Conservation (phyloP, 1,140 invertebrate genomes). For the Argopecten irradians region DNA sequence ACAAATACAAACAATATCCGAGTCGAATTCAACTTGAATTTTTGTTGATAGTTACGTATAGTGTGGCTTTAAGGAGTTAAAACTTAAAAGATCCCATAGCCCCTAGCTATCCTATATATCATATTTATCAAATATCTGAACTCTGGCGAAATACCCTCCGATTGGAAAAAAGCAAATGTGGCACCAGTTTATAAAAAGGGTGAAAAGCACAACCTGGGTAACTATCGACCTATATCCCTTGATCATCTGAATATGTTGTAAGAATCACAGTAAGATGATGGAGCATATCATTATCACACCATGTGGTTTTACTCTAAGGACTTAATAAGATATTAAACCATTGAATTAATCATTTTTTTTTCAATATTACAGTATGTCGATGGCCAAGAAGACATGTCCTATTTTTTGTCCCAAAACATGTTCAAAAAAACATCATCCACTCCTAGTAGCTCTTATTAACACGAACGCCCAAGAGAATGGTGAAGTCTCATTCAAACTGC, state of each 20-base stretch:
- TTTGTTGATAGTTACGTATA: too few species aligned
- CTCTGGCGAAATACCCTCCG: not conserved
- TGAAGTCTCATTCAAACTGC: not conserved
- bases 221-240: too few species aligned
- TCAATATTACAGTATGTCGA: not conserved
- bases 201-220: too few species aligned
- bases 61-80: too few species aligned
- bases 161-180: conserved; percentile 27
- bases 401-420: not conserved
- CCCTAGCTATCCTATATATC: not conserved
- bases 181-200: not conserved
- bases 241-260: too few species aligned
- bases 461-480: not conserved
- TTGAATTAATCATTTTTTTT: not conserved
- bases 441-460: not conserved
- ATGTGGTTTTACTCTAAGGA: too few species aligned
- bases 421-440: not conserved
- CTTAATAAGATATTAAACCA: too few species aligned
- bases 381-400: not conserved
- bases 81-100: too few species aligned
- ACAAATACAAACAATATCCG: too few species aligned
- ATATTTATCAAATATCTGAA: not conserved
- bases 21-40: too few species aligned
- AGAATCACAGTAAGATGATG: too few species aligned
- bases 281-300: too few species aligned